phyloP scores from a whole-genome alignment of 2,113 vertebrate genomes.

The Ophiodon elongatus region DNA sequence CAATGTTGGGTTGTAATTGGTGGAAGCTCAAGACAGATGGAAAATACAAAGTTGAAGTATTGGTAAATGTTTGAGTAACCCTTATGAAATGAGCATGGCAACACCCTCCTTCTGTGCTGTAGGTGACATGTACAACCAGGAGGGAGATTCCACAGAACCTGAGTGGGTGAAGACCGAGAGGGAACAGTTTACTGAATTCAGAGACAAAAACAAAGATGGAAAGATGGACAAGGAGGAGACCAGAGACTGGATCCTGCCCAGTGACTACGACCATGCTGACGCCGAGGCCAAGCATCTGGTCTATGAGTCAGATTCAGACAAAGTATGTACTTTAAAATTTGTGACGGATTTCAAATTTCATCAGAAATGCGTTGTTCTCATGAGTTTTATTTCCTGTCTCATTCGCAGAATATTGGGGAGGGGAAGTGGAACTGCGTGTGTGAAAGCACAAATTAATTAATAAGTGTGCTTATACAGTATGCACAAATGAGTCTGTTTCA shows the following conservation, averaged over 20 bases:
- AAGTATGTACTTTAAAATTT: slow-evolving; percentile 80
- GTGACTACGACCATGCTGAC: slow-evolving; percentile 96
- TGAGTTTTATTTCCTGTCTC: neutral
- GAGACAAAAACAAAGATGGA: slow-evolving; percentile 96
- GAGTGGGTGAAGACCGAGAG: slow-evolving; percentile 97
- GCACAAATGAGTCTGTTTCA: neutral
- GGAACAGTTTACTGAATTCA: slow-evolving; percentile 95
- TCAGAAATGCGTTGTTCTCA: neutral
- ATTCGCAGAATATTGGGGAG: neutral
- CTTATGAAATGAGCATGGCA: neutral
- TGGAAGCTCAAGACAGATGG: neutral
- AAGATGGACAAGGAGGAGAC: slow-evolving; percentile 98
- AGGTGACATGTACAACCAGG: slow-evolving; percentile 99
- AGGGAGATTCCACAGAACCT: slow-evolving; percentile 90
- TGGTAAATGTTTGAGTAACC: neutral
- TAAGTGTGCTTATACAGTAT: neutral
- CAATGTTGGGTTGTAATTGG: fast-evolving
- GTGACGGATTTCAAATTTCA: neutral
- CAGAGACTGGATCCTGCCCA: slow-evolving; percentile 96
- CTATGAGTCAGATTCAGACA: slow-evolving; percentile 94
- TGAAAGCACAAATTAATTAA: neutral
- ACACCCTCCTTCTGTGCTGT: neutral
- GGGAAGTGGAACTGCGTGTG: neutral
- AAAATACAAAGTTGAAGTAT: neutral
- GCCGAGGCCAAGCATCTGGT: slow-evolving; percentile 96